Evolutionary conservation across 2,797 vertebrate genomes (phyloP).

Genomic region (Gouania willdenowi): DNA sequence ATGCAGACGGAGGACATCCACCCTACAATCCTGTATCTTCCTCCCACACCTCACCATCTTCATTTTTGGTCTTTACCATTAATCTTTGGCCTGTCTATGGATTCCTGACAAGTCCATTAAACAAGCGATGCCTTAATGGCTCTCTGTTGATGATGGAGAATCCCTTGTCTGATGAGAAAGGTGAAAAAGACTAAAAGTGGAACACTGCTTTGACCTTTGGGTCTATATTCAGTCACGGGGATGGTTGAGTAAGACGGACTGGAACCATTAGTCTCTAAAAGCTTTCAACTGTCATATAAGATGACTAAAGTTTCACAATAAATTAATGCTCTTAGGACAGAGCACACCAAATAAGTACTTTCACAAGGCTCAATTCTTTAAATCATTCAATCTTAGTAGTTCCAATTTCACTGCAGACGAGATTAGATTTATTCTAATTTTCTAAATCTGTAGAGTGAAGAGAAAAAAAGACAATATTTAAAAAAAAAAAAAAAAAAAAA

Average conservation of each 20-base stretch:
- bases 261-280: conserved; percentile 29
- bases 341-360: too few species aligned
- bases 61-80: conserved; percentile 76
- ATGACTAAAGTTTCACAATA: conserved; percentile 9
- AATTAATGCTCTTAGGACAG: too few species aligned
- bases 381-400: too few species aligned
- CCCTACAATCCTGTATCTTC: conserved; percentile 31
- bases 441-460: background rate
- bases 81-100: conserved; percentile 71
- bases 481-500: conserved; percentile 3
- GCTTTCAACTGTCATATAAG: conserved; percentile 16
- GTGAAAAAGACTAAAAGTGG: conserved; percentile 63
- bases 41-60: conserved; percentile 59
- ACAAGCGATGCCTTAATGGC: conserved; percentile 73
- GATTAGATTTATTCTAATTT: too few species aligned
- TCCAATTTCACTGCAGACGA: too few species aligned
- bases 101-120: conserved; percentile 78
- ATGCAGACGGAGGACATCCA: conserved; percentile 58
- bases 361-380: too few species aligned
- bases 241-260: conserved; percentile 22
- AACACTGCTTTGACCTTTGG: conserved; percentile 62
- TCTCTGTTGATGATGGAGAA: conserved; percentile 73
- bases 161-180: conserved; percentile 63
- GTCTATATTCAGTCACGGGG: conserved; percentile 41
- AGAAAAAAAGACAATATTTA: background rate